Percentiles rank a stretch among this genome's conserved stretches.
These are phyloP conservation scores for Neopipo cinnamomea DNA, from an alignment of 2,113 vertebrate genomes.

Conservation along the genomic window DNA sequence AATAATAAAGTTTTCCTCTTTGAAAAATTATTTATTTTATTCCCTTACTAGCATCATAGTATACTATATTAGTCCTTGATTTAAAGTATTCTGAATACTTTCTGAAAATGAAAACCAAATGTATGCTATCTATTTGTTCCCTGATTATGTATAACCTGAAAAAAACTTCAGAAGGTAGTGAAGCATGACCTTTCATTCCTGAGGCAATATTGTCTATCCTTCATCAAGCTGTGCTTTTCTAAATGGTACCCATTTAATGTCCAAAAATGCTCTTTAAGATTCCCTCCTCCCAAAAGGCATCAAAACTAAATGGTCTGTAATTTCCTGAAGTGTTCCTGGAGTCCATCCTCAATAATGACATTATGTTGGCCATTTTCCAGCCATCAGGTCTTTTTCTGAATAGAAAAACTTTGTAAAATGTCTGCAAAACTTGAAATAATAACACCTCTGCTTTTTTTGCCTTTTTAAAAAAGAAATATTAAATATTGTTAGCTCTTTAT, in stretches of 20 bases:
- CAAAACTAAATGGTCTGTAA: constrained; percentile 78
- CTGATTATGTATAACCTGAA: constrained; percentile 65
- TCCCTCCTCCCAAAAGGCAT: constrained; percentile 71
- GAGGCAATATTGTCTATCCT: constrained; percentile 62
- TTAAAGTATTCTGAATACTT: constrained; percentile 37
- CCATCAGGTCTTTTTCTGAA: constrained; percentile 54
- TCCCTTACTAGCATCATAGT: neutral
- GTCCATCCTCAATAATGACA: constrained; percentile 77
- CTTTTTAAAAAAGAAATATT: neutral
- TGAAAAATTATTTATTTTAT: neutral
- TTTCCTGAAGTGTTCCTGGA: constrained; percentile 78
- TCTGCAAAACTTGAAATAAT: constrained; percentile 66
- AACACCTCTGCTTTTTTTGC: constrained; percentile 37
- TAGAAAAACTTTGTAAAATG: constrained; percentile 71
- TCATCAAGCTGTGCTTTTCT: constrained; percentile 79
- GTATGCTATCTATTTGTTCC: constrained; percentile 50
- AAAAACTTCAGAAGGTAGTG: constrained; percentile 68
- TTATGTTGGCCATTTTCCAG: constrained; percentile 74
- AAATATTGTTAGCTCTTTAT: constrained; percentile 38
- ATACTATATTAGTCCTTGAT: neutral
- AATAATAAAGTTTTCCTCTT: constrained; percentile 19
- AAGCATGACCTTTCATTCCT: constrained; percentile 74
- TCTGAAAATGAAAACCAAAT: constrained; percentile 49
- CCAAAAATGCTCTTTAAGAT: constrained; percentile 78
- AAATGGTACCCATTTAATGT: constrained; percentile 75